A percentile compares a stretch with the other conserved stretches of the same genome.
These are phyloP conservation scores for Oxycera nigricornis DNA, from an alignment of 2,888 invertebrate genomes.

Conservation along the genomic window DNA sequence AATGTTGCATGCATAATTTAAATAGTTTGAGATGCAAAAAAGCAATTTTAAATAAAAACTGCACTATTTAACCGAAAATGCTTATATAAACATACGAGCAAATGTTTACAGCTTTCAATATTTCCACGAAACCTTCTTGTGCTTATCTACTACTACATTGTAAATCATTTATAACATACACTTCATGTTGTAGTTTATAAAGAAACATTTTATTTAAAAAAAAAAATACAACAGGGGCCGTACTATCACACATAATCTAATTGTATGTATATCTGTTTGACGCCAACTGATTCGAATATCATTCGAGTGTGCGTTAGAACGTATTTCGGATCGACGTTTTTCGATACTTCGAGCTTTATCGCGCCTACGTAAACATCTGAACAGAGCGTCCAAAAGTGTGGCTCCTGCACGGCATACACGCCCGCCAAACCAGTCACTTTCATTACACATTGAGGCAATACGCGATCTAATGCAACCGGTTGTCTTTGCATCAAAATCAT, in stretches of 20 bases:
- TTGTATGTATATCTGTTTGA: slow-evolving; percentile 91
- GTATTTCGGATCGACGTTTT: slow-evolving; percentile 90
- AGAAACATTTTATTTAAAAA: background rate
- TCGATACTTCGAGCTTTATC: slow-evolving; percentile 93
- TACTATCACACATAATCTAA: slow-evolving; percentile 79
- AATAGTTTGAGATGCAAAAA: no score
- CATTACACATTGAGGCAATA: slow-evolving; percentile 87
- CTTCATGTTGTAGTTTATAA: slow-evolving; percentile 4
- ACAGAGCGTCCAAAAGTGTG: slow-evolving; percentile 98
- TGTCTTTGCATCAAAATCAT: slow-evolving; percentile 94
- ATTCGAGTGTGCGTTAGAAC: slow-evolving; percentile 91
- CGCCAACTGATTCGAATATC: slow-evolving; percentile 92
- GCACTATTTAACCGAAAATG: no score
- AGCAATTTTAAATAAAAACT: no score
- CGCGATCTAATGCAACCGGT: slow-evolving; percentile 80
- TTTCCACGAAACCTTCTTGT: background rate
- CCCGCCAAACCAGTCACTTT: slow-evolving; percentile 90
- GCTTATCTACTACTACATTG: background rate
- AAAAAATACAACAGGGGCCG: slow-evolving; percentile 22
- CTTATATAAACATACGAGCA: no score
- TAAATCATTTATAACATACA: slow-evolving; percentile 15
- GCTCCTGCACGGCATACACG: slow-evolving; percentile 95
- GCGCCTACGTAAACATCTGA: slow-evolving; percentile 93
- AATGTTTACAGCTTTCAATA: no score
- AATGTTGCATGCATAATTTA: no score